Percentiles rank a stretch among this genome's conserved stretches.
phyloP scores from a whole-genome alignment of 2,888 invertebrate species.

The Cyclophora punctaria region DNA sequence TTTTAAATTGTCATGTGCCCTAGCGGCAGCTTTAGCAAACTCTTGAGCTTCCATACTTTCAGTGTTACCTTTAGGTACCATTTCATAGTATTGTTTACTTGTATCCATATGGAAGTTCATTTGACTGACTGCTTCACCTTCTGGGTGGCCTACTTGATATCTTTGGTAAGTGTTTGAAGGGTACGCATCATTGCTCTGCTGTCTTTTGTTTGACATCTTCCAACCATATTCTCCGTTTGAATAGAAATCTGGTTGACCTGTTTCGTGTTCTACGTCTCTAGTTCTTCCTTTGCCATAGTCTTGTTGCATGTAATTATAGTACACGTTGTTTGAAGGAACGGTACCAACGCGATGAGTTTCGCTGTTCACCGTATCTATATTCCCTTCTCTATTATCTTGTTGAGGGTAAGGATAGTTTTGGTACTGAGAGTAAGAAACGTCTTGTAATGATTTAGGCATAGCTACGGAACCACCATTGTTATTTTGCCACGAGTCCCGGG shows the following conservation, averaged over 20 bases:
- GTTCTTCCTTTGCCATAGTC: conserved; percentile 43
- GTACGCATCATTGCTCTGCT: conserved; percentile 36
- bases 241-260: conserved; percentile 44
- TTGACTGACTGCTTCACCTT: conserved; percentile 49
- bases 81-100: conserved; percentile 46
- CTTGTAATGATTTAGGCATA: conserved; percentile 50
- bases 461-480: conserved; percentile 36
- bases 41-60: conserved; percentile 54
- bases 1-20: conserved; percentile 58
- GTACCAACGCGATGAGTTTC: conserved; percentile 55
- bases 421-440: conserved; percentile 41
- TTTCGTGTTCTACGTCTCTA: conserved; percentile 49
- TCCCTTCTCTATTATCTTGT: conserved; percentile 37
- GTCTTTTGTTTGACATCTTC: conserved; percentile 59
- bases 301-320: conserved; percentile 54
- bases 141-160: conserved; percentile 37
- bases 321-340: conserved; percentile 54
- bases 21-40: conserved; percentile 62
- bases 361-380: conserved; percentile 36
- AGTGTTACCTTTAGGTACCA: conserved; percentile 46
- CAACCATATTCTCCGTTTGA: conserved; percentile 69
- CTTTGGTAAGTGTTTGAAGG: conserved; percentile 37
- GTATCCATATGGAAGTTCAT: conserved; percentile 62
- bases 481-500: conserved; percentile 51
- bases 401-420: conserved; percentile 42